Conservation (phyloP, 2,888 invertebrate genomes). For the Tyria jacobaeae region DNA sequence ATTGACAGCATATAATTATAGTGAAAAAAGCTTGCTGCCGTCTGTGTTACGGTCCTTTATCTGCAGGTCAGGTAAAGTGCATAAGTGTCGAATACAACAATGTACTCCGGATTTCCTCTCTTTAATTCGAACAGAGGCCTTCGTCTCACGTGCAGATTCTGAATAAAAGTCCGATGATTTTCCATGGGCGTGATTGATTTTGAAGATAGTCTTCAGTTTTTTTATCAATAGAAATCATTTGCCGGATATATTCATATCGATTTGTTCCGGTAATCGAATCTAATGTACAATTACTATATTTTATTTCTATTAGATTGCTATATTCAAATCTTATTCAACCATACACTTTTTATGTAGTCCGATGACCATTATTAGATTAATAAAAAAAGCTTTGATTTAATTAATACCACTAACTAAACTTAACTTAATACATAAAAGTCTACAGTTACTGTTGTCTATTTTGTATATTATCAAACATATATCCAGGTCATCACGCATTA, state of each 20-base stretch:
- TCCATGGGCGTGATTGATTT: conserved; percentile 86
- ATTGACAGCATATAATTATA: conserved; percentile 77
- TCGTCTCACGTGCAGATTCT: conserved; percentile 84
- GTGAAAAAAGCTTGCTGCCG: conserved; percentile 69
- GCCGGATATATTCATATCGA: conserved; percentile 62
- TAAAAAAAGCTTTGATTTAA: no score
- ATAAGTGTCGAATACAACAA: conserved; percentile 80
- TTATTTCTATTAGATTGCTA: conserved; percentile 17
- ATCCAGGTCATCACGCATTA: no score
- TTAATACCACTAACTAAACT: no score
- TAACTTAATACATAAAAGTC: no score
- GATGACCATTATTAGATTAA: no score
- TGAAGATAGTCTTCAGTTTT: conserved; percentile 73
- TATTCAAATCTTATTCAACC: background rate
- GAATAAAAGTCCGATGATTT: conserved; percentile 76
- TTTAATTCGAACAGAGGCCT: conserved; percentile 82
- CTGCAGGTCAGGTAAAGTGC: conserved; percentile 82
- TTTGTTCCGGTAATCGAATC: conserved; percentile 42
- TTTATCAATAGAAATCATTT: conserved; percentile 64
- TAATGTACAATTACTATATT: conserved; percentile 31
- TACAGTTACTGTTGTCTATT: no score
- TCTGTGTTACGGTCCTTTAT: conserved; percentile 73
- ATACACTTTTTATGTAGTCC: no score
- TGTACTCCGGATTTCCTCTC: conserved; percentile 84
- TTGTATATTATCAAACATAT: no score